Conservation (phyloP, 2,797 vertebrate species). For the Threskiornis aethiopicus region DNA sequence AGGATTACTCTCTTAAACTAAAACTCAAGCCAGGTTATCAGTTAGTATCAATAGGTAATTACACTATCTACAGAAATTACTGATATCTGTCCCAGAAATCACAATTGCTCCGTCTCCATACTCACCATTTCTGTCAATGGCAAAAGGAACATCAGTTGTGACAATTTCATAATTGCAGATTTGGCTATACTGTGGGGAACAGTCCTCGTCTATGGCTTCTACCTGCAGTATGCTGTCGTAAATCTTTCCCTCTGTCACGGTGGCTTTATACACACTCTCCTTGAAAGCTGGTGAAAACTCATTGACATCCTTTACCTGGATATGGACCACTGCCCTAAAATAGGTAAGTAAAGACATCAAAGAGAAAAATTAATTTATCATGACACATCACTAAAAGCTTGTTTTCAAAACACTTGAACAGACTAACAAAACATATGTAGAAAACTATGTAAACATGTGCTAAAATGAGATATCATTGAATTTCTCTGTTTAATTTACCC, state of each 20-base stretch:
- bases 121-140: conserved; percentile 95
- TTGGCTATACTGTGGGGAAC: conserved; percentile 95
- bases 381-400: background rate
- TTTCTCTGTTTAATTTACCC: background rate
- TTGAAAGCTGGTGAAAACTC: conserved; percentile 94
- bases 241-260: conserved; percentile 91
- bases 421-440: background rate
- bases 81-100: background rate
- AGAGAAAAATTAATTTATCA: background rate
- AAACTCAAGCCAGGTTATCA: background rate
- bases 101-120: background rate
- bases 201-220: conserved; percentile 92
- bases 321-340: conserved; percentile 92
- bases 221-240: conserved; percentile 97
- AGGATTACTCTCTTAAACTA: background rate
- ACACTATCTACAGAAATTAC: background rate
- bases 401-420: background rate
- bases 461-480: background rate
- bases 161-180: conserved; percentile 96
- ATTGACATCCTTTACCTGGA: conserved; percentile 96
- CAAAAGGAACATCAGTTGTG: conserved; percentile 87
- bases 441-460: background rate
- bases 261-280: conserved; percentile 84
- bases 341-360: background rate
- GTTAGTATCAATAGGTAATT: background rate